Percentiles rank a stretch among this genome's conserved stretches.
Evolutionary conservation across 2,797 vertebrate species (phyloP).

Genomic region (Notolepis coatsorum): DNA sequence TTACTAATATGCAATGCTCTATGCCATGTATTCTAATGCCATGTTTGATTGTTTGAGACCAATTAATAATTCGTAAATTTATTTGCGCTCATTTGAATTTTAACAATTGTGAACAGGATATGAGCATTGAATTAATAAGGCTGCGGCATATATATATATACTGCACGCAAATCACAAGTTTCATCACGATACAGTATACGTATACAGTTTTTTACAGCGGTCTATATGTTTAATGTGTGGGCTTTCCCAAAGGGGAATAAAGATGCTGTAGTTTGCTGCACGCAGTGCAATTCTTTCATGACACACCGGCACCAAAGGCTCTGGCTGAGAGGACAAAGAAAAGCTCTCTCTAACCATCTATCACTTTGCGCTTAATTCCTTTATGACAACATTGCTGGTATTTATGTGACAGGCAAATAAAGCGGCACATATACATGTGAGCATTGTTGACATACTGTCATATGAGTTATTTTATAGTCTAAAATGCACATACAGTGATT

Average conservation of each 20-base stretch:
- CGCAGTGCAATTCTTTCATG: constrained; percentile 58
- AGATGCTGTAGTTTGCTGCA: constrained; percentile 39
- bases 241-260: constrained; percentile 29
- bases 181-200: no score
- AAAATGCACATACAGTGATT: constrained; percentile 43
- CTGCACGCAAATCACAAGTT: no score
- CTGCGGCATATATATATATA: no score
- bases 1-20: no score
- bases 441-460: constrained; percentile 54
- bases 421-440: constrained; percentile 65
- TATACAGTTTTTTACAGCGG: no score
- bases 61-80: no score
- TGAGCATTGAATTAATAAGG: no score
- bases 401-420: constrained; percentile 71
- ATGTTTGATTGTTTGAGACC: no score
- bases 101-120: no score
- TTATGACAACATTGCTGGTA: constrained; percentile 36
- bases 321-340: constrained; percentile 59
- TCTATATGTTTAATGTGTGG: constrained; percentile 48
- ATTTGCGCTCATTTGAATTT: no score
- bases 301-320: background rate
- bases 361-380: constrained; percentile 34
- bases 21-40: no score
- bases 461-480: constrained; percentile 51
- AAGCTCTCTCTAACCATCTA: constrained; percentile 37